Percentiles rank a stretch among this genome's conserved stretches.
phyloP scores from a whole-genome alignment of 2,888 invertebrate genomes.

The Augochlorella aurata region DNA sequence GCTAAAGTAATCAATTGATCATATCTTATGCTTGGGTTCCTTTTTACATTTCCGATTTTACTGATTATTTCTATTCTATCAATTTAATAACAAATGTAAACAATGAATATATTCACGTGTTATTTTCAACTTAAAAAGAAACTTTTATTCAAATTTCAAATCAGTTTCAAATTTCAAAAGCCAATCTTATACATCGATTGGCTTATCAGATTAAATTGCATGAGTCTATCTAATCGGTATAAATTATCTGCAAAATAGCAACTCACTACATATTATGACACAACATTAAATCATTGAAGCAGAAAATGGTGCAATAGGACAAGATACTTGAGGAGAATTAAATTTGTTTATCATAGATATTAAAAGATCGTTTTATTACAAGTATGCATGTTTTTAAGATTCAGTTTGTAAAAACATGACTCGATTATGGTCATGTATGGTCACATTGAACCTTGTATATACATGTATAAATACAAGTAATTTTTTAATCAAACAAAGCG shows the following conservation, averaged over 20 bases:
- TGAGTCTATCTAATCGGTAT: background rate
- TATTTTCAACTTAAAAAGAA: background rate
- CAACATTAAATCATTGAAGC: background rate
- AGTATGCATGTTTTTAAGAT: slow-evolving; percentile 8
- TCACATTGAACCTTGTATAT: slow-evolving; percentile 9
- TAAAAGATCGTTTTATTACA: slow-evolving; percentile 51
- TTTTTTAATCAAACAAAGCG: slow-evolving; percentile 92
- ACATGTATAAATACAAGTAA: slow-evolving; percentile 13
- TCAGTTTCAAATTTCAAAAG: no score
- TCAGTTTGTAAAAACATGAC: slow-evolving; percentile 14
- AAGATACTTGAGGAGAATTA: background rate
- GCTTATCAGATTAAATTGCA: background rate
- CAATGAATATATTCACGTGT: background rate
- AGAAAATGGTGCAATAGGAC: background rate
- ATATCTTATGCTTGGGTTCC: background rate
- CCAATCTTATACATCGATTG: background rate
- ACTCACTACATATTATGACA: background rate
- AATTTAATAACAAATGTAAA: background rate
- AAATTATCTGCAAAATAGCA: background rate
- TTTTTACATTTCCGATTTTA: background rate
- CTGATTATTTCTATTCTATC: background rate
- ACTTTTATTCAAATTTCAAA: no score
- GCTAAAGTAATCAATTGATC: slow-evolving; percentile 7
- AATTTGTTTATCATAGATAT: background rate
- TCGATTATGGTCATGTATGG: background rate